Base-by-base conservation (phyloP, 2,888 invertebrate genomes). In the Acrobasis consociella region DNA sequence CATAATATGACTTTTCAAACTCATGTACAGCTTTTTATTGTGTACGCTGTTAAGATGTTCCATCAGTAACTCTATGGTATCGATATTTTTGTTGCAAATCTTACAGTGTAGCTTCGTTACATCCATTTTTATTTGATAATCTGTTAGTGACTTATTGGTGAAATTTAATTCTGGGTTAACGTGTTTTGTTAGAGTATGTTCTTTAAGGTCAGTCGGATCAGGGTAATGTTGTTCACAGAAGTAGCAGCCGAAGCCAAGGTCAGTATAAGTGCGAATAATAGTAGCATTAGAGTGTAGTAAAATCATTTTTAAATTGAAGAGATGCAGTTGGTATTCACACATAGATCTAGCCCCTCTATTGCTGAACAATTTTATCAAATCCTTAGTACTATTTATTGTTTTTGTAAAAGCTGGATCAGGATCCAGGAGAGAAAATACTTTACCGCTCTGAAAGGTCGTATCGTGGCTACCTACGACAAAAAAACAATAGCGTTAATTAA, bases 211-310 rank as follows among this genome's bases (percentile, higher is more conserved):
- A 0, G 71, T 71, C 0, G 85, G 76, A 2, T 76, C 67, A 0
- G 66, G 61, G 16, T 66, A 83, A 15, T 77, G 71, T 0, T 76
- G 67, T 0, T 61, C 52, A 63, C 89, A 89, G 65, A 84, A 89
- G 7, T 81, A 77, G 66, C 89, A 89, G 0, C 76, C 67, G 64
- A 82, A 89, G 0, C 85, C 86, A 0, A 79, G 76, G 0, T 84
- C 82, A 0, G 76, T 79, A n/a, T 81, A 77, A 50, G 78, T 76
- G n/a, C 81, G 75, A 9, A 89, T 85, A 0, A 89, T 88, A 0
- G 89, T 89, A 0, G 89, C 89, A 53, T 89, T 89, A 0, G 89
- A 82, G 62, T 77, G 70, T 22, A 11, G 9, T 39, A 58, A 42
- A 10, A 58, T n/a, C 58, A 46, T 42, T 46, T 58, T 68, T 11